phyloP scores from a whole-genome alignment of 2,797 vertebrate genomes.

The Merluccius polli region DNA sequence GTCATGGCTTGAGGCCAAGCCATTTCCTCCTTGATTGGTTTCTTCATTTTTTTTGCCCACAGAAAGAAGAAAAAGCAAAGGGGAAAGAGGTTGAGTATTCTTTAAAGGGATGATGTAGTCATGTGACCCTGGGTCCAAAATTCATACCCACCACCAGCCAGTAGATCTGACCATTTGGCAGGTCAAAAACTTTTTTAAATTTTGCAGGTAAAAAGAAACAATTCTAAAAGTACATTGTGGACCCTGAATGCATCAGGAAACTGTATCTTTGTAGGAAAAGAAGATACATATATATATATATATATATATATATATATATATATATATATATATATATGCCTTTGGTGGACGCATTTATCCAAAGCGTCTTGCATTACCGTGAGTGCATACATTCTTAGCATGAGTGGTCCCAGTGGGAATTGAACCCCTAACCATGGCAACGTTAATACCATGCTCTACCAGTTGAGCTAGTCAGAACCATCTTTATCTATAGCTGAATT shows the following conservation, averaged over 20 bases:
- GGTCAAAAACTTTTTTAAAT: background rate
- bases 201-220: background rate
- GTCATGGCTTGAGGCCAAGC: constrained; percentile 44
- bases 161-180: background rate
- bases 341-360: too few species aligned
- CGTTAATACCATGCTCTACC: too few species aligned
- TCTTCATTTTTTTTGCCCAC: constrained; percentile 40
- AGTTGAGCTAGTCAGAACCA: too few species aligned
- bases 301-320: too few species aligned
- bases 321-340: too few species aligned
- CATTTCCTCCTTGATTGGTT: constrained; percentile 57
- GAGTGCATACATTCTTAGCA: too few species aligned
- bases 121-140: background rate
- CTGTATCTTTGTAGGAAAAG: background rate
- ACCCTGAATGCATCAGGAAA: background rate
- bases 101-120: background rate
- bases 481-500: background rate
- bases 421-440: too few species aligned
- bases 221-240: background rate
- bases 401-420: too few species aligned
- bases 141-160: background rate
- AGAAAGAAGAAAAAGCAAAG: background rate
- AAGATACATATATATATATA: too few species aligned
- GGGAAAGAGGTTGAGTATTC: background rate
- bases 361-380: too few species aligned